Evolutionary conservation across 2,113 vertebrate genomes (phyloP).

Genomic region (Picathartes gymnocephalus): DNA sequence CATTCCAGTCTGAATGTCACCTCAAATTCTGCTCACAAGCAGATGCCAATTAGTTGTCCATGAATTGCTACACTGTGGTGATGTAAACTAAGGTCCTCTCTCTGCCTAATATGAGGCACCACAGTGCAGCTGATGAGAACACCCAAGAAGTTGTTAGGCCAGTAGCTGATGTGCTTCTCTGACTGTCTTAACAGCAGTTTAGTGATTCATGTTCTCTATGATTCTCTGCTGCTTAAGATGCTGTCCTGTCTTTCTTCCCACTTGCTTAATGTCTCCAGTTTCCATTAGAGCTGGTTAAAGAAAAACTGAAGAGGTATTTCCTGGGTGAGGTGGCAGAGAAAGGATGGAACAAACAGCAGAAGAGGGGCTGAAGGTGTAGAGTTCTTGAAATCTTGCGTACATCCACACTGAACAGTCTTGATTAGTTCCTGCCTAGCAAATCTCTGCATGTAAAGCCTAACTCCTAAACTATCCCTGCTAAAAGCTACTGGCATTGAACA

Average conservation of each 20-base stretch:
- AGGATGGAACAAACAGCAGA: not conserved
- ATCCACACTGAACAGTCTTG: not conserved
- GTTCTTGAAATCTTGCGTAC: not conserved
- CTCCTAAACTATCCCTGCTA: not conserved
- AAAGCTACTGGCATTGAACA: not conserved
- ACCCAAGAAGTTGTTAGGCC: not conserved
- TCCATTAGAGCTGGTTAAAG: not conserved
- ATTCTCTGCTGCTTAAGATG: not conserved
- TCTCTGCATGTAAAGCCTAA: not conserved
- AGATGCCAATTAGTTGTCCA: not conserved
- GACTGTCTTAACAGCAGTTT: not conserved
- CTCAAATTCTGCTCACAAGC: not conserved
- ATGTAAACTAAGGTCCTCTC: not conserved
- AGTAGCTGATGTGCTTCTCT: not conserved
- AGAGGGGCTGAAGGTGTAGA: not conserved
- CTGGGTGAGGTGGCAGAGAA: not conserved
- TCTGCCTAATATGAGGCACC: not conserved
- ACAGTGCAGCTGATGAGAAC: not conserved
- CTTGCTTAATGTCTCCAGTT: not conserved
- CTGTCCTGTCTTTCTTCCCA: not conserved
- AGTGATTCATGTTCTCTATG: not conserved
- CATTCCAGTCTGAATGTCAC: not conserved
- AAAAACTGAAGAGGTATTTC: not conserved
- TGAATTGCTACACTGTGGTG: not conserved
- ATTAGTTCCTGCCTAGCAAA: not conserved